Evolutionary conservation across 2,797 vertebrate genomes (phyloP).

Genomic region (Periparus ater): DNA sequence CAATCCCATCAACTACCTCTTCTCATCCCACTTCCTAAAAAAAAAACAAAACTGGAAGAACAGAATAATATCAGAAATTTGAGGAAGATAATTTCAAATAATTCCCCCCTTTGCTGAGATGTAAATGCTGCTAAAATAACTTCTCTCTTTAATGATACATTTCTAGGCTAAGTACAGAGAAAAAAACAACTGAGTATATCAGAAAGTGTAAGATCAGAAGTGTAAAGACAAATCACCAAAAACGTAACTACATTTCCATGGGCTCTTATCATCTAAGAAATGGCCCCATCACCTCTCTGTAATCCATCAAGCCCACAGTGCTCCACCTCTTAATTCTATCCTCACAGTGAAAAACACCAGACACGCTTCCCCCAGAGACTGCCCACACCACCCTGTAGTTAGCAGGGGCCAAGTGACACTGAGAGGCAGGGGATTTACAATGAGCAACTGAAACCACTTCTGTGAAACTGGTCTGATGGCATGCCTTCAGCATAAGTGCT

Average conservation of each 20-base stretch:
- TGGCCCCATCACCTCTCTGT: neutral
- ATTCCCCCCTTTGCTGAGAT: neutral
- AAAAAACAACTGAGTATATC: neutral
- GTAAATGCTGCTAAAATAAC: neutral
- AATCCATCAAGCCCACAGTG: neutral
- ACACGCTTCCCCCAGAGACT: neutral
- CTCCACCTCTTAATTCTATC: rapidly evolving
- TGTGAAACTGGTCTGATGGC: neutral
- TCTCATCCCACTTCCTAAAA: neutral
- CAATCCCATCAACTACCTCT: neutral
- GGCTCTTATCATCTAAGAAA: neutral
- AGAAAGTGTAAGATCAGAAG: neutral
- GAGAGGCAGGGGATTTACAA: neutral
- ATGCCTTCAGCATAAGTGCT: neutral
- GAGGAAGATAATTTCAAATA: neutral
- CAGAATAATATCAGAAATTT: neutral
- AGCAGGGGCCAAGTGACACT: neutral
- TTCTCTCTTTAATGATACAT: neutral
- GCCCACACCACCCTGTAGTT: neutral
- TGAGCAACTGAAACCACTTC: neutral
- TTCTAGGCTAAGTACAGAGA: neutral
- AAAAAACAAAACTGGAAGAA: neutral
- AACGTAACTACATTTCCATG: neutral
- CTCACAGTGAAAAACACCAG: neutral
- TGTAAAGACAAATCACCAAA: neutral